phyloP scores from a whole-genome alignment of 2,888 invertebrate species.

The Cerastis leucographa region DNA sequence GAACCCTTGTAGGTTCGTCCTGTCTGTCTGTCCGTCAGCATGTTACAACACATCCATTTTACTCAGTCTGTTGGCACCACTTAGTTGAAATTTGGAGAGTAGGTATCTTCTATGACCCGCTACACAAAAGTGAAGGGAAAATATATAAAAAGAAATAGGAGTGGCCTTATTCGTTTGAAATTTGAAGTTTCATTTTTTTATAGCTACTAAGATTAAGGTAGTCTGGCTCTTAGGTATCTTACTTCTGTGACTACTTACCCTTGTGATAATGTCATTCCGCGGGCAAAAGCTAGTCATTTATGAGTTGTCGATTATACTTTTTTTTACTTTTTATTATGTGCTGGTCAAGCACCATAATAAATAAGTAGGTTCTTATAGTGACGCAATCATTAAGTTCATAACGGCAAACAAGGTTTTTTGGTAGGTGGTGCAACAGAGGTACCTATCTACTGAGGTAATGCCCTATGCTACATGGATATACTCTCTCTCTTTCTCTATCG shows the following conservation, averaged over 20 bases:
- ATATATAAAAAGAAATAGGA: background rate
- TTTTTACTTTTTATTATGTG: no score
- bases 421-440: slow-evolving; percentile 52
- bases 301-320: background rate
- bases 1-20: background rate
- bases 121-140: background rate
- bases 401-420: slow-evolving; percentile 52
- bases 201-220: background rate
- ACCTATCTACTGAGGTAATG: slow-evolving; percentile 6
- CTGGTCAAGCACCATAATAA: slow-evolving; percentile 14
- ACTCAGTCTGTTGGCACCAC: background rate
- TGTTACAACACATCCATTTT: background rate
- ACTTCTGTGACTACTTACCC: background rate
- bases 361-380: slow-evolving; percentile 20
- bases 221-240: no score
- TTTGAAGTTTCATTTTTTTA: background rate
- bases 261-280: background rate
- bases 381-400: slow-evolving; percentile 43
- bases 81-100: background rate
- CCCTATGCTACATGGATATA: background rate
- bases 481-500: slow-evolving; percentile 1
- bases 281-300: background rate
- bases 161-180: background rate
- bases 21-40: background rate
- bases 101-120: background rate